Percentiles rank a stretch among this genome's conserved stretches.
These are phyloP conservation scores for Lepilemur ruficaudatus DNA, from an alignment of 2,797 vertebrate genomes.

Conservation along the genomic window DNA sequence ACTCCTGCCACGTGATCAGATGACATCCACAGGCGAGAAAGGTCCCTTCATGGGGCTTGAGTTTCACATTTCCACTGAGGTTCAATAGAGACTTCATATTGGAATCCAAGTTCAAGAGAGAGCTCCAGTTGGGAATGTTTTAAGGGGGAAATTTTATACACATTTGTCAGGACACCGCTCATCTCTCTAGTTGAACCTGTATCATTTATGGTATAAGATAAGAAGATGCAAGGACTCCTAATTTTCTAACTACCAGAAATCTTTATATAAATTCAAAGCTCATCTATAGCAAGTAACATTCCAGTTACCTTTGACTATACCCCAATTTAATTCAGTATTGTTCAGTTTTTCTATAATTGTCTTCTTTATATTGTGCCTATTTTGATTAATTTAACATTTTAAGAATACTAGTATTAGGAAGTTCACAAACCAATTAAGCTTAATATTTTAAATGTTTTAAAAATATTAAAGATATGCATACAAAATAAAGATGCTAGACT, in stretches of 20 bases:
- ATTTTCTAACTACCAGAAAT: neutral
- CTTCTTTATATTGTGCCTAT: neutral
- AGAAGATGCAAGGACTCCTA: neutral
- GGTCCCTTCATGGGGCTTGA: fast-evolving
- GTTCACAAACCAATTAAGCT: neutral
- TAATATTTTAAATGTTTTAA: neutral
- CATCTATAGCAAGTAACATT: neutral
- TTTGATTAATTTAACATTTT: neutral
- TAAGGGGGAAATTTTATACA: neutral
- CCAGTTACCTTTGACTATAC: neutral
- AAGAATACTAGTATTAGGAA: neutral
- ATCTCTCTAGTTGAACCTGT: neutral
- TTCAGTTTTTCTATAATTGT: neutral
- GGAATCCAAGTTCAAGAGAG: neutral
- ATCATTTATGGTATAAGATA: neutral
- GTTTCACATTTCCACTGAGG: neutral
- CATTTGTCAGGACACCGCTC: neutral
- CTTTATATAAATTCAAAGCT: neutral
- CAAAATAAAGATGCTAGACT: neutral
- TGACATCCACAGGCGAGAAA: neutral
- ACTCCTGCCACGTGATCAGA: fast-evolving
- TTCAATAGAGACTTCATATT: neutral
- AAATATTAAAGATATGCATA: neutral
- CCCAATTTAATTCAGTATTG: neutral
- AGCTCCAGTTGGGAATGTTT: neutral